Evolutionary conservation across 2,797 vertebrate genomes (phyloP).

Genomic region (Harpagifer antarcticus): DNA sequence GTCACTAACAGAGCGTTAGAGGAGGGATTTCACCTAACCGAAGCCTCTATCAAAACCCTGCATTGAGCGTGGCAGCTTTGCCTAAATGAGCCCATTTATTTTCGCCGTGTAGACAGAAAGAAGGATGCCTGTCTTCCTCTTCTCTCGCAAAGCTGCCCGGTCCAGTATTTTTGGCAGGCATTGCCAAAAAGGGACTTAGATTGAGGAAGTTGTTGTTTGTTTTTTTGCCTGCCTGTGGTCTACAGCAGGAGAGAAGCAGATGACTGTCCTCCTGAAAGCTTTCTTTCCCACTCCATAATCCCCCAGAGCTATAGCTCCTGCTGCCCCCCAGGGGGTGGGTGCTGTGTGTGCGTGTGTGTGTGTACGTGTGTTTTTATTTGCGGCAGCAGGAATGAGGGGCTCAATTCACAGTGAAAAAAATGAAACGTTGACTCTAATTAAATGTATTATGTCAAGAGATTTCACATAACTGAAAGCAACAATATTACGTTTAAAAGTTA

Average conservation of each 20-base stretch:
- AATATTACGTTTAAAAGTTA: no score
- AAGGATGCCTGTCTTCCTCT: slow-evolving; percentile 71
- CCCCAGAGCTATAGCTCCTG: slow-evolving; percentile 82
- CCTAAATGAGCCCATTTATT: slow-evolving; percentile 82
- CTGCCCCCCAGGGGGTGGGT: slow-evolving; percentile 81
- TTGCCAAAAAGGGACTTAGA: slow-evolving; percentile 85
- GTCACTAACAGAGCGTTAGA: slow-evolving; percentile 65
- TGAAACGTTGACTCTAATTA: no score
- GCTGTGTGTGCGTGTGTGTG: slow-evolving; percentile 57
- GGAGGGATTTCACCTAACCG: slow-evolving; percentile 75
- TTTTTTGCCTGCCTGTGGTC: slow-evolving; percentile 73
- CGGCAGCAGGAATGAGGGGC: slow-evolving; percentile 63
- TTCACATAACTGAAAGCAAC: no score
- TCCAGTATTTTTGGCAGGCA: slow-evolving; percentile 80
- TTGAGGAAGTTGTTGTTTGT: slow-evolving; percentile 71
- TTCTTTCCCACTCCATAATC: slow-evolving; percentile 81
- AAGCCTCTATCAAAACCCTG: slow-evolving; percentile 78
- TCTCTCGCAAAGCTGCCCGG: slow-evolving; percentile 78
- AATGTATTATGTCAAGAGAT: no score
- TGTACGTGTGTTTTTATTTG: slow-evolving; percentile 65
- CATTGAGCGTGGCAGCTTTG: slow-evolving; percentile 80
- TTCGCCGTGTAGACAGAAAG: slow-evolving; percentile 83
- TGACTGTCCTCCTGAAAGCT: slow-evolving; percentile 77
- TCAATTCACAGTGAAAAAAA: slow-evolving; percentile 30
- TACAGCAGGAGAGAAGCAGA: slow-evolving; percentile 79